phyloP scores from a whole-genome alignment of 2,888 invertebrate genomes.

The Deilephila porcellus region DNA sequence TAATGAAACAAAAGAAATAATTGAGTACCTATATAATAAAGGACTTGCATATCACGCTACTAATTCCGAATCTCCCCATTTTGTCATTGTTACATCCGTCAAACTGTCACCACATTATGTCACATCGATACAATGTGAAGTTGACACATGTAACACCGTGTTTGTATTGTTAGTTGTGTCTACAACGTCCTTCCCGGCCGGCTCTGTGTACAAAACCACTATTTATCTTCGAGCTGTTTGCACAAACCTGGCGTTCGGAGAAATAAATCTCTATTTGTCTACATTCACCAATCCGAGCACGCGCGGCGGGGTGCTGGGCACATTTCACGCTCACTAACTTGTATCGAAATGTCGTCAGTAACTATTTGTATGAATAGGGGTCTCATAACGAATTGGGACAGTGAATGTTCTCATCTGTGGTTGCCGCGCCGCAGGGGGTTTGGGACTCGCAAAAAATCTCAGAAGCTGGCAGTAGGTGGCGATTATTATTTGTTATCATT shows the following conservation, averaged over 20 bases:
- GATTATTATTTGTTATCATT: slow-evolving; percentile 63
- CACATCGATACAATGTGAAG: slow-evolving; percentile 58
- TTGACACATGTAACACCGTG: slow-evolving; percentile 56
- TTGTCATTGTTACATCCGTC: slow-evolving; percentile 1
- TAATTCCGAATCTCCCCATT: not conserved
- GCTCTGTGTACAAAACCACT: slow-evolving; percentile 63
- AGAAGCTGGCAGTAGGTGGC: slow-evolving; percentile 61
- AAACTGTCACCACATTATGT: slow-evolving; percentile 38
- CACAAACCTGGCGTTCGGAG: slow-evolving; percentile 66
- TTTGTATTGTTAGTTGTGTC: slow-evolving; percentile 56
- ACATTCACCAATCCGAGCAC: slow-evolving; percentile 68
- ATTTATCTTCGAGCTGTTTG: slow-evolving; percentile 67
- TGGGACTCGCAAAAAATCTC: slow-evolving; percentile 52
- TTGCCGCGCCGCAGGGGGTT: slow-evolving; percentile 54
- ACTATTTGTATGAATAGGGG: slow-evolving; percentile 43
- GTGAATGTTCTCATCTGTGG: slow-evolving; percentile 63
- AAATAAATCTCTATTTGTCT: slow-evolving; percentile 75
- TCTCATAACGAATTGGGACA: slow-evolving; percentile 45
- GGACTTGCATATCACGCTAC: not conserved
- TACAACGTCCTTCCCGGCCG: slow-evolving; percentile 60
- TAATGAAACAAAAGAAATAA: no score
- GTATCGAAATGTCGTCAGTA: slow-evolving; percentile 52
- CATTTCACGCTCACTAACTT: slow-evolving; percentile 58
- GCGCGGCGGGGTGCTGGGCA: slow-evolving; percentile 44
- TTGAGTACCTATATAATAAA: not conserved